Conservation (phyloP, 1,140 invertebrate genomes). For the Drosophila leontia region DNA sequence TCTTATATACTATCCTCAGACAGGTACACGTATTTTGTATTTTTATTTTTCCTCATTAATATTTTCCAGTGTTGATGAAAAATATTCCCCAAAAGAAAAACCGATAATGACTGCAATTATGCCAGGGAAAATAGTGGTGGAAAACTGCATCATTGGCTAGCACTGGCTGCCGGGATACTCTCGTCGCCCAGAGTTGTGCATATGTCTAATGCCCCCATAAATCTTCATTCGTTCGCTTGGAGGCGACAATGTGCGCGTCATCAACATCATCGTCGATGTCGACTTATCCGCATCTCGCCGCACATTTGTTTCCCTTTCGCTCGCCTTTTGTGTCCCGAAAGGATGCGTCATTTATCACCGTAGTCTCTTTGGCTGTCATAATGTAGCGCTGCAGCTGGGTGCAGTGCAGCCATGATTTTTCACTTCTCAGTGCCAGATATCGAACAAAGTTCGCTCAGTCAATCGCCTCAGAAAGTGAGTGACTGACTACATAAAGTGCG, state of each 20-base stretch:
- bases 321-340: constrained; percentile 57
- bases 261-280: constrained; percentile 50
- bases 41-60: neutral
- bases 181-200: constrained; percentile 9
- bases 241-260: constrained; percentile 55
- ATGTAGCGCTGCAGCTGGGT: constrained; percentile 33
- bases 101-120: constrained; percentile 24
- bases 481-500: constrained; percentile 9
- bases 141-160: constrained; percentile 1
- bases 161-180: neutral
- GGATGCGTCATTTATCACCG: constrained; percentile 78
- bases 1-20: neutral
- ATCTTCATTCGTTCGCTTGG: constrained; percentile 73
- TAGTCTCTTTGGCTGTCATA: constrained; percentile 70
- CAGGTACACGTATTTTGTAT: neutral
- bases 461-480: constrained; percentile 42
- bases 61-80: neutral
- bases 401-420: constrained; percentile 65
- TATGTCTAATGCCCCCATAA: constrained; percentile 73
- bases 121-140: constrained; percentile 7
- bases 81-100: neutral
- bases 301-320: constrained; percentile 68
- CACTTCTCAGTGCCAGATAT: constrained; percentile 59
- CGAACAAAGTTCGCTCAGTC: constrained; percentile 56
- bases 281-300: constrained; percentile 45